phyloP scores from a whole-genome alignment of 2,888 invertebrate species.

The Argyra leucocephala region DNA sequence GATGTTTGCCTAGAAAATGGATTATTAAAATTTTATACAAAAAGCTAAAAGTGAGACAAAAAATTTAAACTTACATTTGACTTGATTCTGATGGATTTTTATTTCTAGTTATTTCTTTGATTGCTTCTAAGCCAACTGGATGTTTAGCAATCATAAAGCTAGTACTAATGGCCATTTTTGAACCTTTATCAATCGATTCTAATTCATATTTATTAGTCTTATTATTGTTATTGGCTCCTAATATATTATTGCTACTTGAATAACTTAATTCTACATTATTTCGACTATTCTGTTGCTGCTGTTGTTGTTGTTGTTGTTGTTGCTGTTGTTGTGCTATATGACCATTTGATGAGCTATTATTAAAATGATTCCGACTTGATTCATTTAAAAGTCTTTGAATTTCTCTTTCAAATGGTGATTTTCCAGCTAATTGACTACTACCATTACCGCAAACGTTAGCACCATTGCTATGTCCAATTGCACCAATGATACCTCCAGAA shows the following conservation, averaged over 20 bases:
- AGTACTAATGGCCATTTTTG: conserved; percentile 39
- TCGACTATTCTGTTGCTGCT: conserved; percentile 31
- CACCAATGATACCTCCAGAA: conserved; percentile 36
- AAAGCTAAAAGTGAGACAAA: conserved; percentile 7
- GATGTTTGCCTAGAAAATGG: conserved; percentile 39
- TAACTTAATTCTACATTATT: conserved; percentile 37
- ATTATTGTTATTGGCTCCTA: conserved; percentile 38
- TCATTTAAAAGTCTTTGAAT: conserved; percentile 69
- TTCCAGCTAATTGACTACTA: conserved; percentile 35
- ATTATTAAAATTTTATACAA: not conserved
- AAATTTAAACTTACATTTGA: conserved; percentile 38
- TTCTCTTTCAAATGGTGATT: conserved; percentile 67
- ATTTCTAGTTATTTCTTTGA: conserved; percentile 62
- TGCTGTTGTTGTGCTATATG: conserved; percentile 1
- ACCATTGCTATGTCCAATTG: conserved; percentile 11
- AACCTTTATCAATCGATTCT: conserved; percentile 30
- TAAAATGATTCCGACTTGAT: conserved; percentile 32
- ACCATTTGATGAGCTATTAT: conserved; percentile 22
- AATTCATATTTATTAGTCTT: conserved; percentile 36
- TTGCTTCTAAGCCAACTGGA: conserved; percentile 68
- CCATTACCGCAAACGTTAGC: conserved; percentile 15
- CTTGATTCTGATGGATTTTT: conserved; percentile 47
- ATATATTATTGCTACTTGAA: conserved; percentile 38
- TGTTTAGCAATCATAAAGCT: conserved; percentile 46
- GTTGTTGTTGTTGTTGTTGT: conserved; percentile 20